Base-by-base conservation (phyloP, 2,113 vertebrate genomes). In the Lagopus leucura region DNA sequence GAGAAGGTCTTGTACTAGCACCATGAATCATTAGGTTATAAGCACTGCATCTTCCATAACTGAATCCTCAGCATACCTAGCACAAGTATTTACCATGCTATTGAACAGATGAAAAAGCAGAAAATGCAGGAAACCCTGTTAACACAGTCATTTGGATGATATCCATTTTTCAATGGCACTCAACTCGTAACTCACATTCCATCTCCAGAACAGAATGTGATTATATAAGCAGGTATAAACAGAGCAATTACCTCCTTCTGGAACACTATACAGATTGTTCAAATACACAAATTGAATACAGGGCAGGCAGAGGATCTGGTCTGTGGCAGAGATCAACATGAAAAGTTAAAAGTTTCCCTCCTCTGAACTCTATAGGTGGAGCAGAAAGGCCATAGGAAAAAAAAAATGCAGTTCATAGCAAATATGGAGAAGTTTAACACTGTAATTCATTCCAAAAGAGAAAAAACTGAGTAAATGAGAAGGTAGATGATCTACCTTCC, bases 1-100 rank as follows among this genome's bases (percentile, higher is more conserved):
- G 61, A 48, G 61, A 86, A 27, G 77, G 17, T 75, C 96, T 94
- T 61, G 20, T 16, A 84, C 28, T 52, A 82, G 70, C 24, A 50
- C 40, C 19, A 1, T 54, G 93, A 96, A 22, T 5, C 14, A 34
- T 10, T 28, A 45, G 34, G 19, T 57, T 57, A 43, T 13, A 15
- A 24, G 50, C 34, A 0, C 0, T 25, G 14, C 4, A 58, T 22
- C 42, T 63, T 52, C 34, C 5, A 1, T 17, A 82, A n/a, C 11
- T 3, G 4, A 50, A 69, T 10, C 36, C 13, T 78, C 3, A 2
- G 34, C 72, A 89, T 11, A 42, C 4, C 11, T 22, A 32, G 16
- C 4, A 5, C 10, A 70, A 0, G 0, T 45, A 4, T 40, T 52
- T 69, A 27, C 34, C 38, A 60, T 60, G 55, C 34, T 65, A 3